Percentiles rank a stretch among this genome's conserved stretches.
Evolutionary conservation across 2,797 vertebrate genomes (phyloP).

Genomic region (Denticeps clupeoides): DNA sequence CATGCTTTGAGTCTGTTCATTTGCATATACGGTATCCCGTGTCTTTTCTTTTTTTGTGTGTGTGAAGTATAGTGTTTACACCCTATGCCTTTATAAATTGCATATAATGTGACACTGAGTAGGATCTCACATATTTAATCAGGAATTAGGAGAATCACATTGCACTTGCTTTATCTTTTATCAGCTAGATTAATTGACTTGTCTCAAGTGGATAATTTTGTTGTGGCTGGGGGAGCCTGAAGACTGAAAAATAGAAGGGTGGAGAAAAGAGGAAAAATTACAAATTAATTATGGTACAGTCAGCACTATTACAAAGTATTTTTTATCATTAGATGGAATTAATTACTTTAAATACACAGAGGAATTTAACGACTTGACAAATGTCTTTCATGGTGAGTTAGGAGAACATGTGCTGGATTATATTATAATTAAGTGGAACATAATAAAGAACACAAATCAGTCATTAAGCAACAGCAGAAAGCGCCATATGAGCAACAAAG

Average conservation of each 20-base stretch:
- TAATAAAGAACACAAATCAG: slow-evolving; percentile 2
- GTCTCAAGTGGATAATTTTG: slow-evolving; percentile 35
- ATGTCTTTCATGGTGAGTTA: slow-evolving; percentile 6
- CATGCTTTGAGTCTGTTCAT: too few relatives aligned
- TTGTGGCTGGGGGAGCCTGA: slow-evolving; percentile 21
- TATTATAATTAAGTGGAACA: slow-evolving; percentile 10
- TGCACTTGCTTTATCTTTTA: slow-evolving; percentile 30
- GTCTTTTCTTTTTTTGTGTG: too few relatives aligned
- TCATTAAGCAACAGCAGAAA: slow-evolving; percentile 11
- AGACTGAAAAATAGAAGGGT: slow-evolving; percentile 10
- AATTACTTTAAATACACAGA: slow-evolving; percentile 21
- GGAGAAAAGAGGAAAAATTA: slow-evolving; percentile 10
- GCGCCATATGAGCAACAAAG: slow-evolving; percentile 4
- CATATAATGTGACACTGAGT: too few relatives aligned
- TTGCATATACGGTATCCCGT: too few relatives aligned
- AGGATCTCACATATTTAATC: slow-evolving; percentile 41
- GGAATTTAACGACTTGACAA: slow-evolving; percentile 15
- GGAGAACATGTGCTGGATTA: slow-evolving; percentile 14
- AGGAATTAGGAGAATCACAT: slow-evolving; percentile 38
- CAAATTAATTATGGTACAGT: slow-evolving; percentile 28
- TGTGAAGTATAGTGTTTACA: too few relatives aligned
- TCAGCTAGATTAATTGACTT: slow-evolving; percentile 43
- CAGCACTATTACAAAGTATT: slow-evolving; percentile 13
- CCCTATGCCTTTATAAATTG: too few relatives aligned
- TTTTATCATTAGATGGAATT: slow-evolving; percentile 27